phyloP scores from a whole-genome alignment of 2,797 vertebrate species.

The Scomberomorus guttatus region DNA sequence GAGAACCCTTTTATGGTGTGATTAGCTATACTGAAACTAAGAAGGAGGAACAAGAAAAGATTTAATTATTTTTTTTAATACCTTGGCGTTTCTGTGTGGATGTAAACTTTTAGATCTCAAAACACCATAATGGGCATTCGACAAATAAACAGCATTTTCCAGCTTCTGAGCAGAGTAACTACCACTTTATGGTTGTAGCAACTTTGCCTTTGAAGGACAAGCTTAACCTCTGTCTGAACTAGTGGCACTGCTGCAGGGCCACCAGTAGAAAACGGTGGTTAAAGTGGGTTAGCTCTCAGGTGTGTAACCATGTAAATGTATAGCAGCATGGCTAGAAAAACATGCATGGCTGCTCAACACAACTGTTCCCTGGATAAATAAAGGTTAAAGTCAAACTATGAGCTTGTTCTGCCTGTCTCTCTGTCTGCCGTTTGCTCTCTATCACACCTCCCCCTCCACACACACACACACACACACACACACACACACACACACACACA shows the following conservation, averaged over 20 bases:
- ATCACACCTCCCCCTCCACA: slow-evolving; percentile 56
- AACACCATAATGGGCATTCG: neutral
- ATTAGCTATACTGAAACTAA: neutral
- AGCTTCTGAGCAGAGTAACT: slow-evolving; percentile 5
- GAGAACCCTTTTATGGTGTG: neutral
- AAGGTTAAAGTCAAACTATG: slow-evolving; percentile 65
- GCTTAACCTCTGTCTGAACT: slow-evolving; percentile 26
- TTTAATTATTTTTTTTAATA: neutral
- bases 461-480: slow-evolving; percentile 1
- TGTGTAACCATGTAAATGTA: slow-evolving; percentile 26
- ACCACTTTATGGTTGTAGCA: neutral
- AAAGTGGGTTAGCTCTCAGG: slow-evolving; percentile 47
- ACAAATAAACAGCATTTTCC: neutral
- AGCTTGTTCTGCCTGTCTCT: slow-evolving; percentile 47
- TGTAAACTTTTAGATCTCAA: neutral
- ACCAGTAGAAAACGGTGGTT: slow-evolving; percentile 44
- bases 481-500: slow-evolving; percentile 28
- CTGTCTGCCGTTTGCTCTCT: slow-evolving; percentile 44
- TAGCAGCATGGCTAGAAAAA: slow-evolving; percentile 22
- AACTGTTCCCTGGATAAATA: slow-evolving; percentile 59
- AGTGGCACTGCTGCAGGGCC: slow-evolving; percentile 32
- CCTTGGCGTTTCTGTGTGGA: neutral
- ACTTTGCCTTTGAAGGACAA: slow-evolving; percentile 42
- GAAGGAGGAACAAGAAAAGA: neutral
- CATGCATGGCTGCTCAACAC: slow-evolving; percentile 46